A percentile compares a stretch with the other conserved stretches of the same genome.
Conservation (phyloP, 2,113 vertebrate species). For the Hippocampus barbouri region DNA sequence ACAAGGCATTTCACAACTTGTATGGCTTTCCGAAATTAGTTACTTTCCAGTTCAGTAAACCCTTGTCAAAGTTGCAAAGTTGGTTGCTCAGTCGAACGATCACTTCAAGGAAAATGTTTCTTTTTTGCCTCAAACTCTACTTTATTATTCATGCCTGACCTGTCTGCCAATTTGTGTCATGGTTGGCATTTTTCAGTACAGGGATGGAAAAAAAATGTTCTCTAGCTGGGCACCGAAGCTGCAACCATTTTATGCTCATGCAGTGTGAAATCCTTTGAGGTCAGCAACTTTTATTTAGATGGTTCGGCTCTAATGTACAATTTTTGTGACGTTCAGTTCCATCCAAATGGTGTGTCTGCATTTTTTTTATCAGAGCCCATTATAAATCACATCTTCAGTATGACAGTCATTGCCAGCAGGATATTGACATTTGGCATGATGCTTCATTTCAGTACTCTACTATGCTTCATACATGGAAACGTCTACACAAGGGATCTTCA, state of each 20-base stretch:
- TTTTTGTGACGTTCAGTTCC: background rate
- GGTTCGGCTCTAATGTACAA: background rate
- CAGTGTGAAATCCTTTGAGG: background rate
- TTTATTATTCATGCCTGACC: constrained; percentile 1
- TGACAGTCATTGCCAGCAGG: constrained; percentile 46
- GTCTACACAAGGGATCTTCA: constrained; percentile 20
- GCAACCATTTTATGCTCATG: background rate
- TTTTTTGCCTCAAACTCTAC: background rate
- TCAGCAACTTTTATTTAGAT: background rate
- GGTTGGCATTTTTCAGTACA: background rate
- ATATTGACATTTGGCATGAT: constrained; percentile 51
- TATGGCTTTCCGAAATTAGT: background rate
- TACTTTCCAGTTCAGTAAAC: background rate
- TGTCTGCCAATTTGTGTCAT: background rate
- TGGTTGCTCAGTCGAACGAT: background rate
- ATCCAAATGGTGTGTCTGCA: background rate
- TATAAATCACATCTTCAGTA: constrained; percentile 8
- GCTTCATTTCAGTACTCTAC: constrained; percentile 20
- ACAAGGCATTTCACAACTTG: background rate
- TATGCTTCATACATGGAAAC: constrained; percentile 21
- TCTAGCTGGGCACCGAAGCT: background rate
- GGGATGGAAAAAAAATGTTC: background rate
- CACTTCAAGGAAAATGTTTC: background rate
- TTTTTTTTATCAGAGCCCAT: background rate
- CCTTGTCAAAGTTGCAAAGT: background rate